Base-by-base conservation (phyloP, 2,797 vertebrate genomes). In the Eulemur rubriventer region DNA sequence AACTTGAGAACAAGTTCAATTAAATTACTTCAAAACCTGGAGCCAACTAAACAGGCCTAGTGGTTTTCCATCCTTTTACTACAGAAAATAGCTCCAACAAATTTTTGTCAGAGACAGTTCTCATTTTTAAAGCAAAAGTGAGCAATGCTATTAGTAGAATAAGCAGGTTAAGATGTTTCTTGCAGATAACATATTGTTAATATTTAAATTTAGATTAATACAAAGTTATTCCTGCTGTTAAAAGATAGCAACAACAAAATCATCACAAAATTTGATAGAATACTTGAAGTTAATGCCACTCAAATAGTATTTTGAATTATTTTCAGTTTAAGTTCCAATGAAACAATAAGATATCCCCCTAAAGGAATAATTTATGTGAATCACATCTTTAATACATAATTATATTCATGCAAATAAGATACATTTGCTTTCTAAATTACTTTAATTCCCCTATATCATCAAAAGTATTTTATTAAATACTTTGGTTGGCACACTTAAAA, bases 131-230 rank as follows among this genome's bases (percentile, higher is more conserved):
- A 88, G 10, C 38, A 82, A 85, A 89, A 95, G 69, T 65, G 16
- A 89, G 24, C 16, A 65, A 35, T 65, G 18, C 20, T 52, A 70
- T 43, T 79, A 61, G 30, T 67, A 94, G 22, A 94, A 87, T 67
- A 84, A 28, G 61, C 63, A 65, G 22, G 7, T 52, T 78, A 93
- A 81, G 26, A 69, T 26, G 10, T 72, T 61, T 80, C 16, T 67
- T 79, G 7, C 76, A 55, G 22, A 28, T 65, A 86, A 89, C 41
- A 55, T 83, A 61, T 41, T 30, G 46, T 67, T 95, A 75, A 87
- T 83, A 79, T 83, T 83, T 90, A 94, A 46, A 78, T 83, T 80
- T 92, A 93, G 48, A 94, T 80, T 79, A 96, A 70, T 13, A 80
- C 16, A 14, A 30, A 76, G 55, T 78, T 87, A 91, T 57, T 85